phyloP scores from a whole-genome alignment of 2,888 invertebrate genomes.

The Gymnocheta viridis region DNA sequence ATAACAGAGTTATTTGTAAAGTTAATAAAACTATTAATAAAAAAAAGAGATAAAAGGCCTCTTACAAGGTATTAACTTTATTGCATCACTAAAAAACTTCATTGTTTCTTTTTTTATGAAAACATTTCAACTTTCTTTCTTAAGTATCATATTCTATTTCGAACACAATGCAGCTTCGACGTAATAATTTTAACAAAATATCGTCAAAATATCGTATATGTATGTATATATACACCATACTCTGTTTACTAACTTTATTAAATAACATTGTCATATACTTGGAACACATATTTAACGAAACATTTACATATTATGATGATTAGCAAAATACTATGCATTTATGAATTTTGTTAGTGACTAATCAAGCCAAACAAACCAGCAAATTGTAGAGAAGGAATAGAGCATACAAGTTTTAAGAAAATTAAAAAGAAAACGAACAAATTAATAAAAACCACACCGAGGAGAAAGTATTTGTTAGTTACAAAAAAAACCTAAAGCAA shows the following conservation, averaged over 20 bases:
- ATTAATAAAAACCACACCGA: constrained; percentile 45
- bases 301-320: constrained; percentile 58
- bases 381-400: constrained; percentile 22
- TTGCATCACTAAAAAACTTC: background rate
- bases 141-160: constrained; percentile 2
- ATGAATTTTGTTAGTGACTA: constrained; percentile 50
- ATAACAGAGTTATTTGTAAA: background rate
- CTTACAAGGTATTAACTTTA: background rate
- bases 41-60: background rate
- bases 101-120: background rate
- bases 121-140: background rate
- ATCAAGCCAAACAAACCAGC: constrained; percentile 56
- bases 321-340: constrained; percentile 57
- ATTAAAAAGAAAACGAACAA: background rate
- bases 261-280: constrained; percentile 39
- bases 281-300: constrained; percentile 4
- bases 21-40: too few relatives aligned
- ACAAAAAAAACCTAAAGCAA: constrained; percentile 46
- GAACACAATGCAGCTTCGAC: constrained; percentile 3
- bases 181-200: constrained; percentile 24
- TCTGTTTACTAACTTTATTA: constrained; percentile 41
- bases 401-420: constrained; percentile 23
- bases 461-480: constrained; percentile 67
- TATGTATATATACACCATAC: background rate
- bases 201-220: too few relatives aligned